Evolutionary conservation across 2,797 vertebrate species (phyloP).

Genomic region (Lacerta bilineata): DNA sequence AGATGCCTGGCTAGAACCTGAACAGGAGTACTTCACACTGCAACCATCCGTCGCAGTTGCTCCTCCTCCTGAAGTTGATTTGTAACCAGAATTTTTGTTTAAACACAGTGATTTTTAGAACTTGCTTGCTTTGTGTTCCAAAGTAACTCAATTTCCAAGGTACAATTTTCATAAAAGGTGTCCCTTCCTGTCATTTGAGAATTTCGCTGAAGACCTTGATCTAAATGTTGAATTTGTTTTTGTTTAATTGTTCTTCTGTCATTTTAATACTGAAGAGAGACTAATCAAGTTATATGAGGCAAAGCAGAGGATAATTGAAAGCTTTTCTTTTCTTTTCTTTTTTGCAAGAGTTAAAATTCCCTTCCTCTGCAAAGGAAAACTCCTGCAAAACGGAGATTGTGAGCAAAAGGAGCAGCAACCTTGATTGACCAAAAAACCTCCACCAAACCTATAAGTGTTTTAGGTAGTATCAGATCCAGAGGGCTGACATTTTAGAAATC

Average conservation of each 20-base stretch:
- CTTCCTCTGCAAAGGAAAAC: neutral
- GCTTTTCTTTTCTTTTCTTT: too few species aligned
- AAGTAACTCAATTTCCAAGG: neutral
- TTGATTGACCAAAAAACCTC: neutral
- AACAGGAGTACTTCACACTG: neutral
- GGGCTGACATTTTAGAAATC: neutral
- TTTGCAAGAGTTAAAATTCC: neutral
- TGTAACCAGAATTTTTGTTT: neutral
- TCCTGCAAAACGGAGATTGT: neutral
- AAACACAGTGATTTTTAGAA: neutral
- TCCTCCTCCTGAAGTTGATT: constrained; percentile 6
- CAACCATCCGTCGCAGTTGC: too few species aligned
- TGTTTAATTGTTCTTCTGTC: constrained; percentile 9
- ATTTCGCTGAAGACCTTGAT: constrained; percentile 1
- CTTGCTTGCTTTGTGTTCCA: neutral
- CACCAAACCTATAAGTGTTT: neutral
- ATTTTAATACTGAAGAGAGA: neutral
- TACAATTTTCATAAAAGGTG: neutral
- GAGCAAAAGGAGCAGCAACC: neutral
- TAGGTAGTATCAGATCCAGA: neutral
- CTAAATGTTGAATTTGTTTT: neutral
- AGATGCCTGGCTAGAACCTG: neutral
- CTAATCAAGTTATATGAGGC: neutral
- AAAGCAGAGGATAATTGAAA: neutral
- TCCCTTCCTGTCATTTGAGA: neutral